Evolutionary conservation across 2,113 vertebrate genomes (phyloP).

Genomic region (Triplophysa rosa): DNA sequence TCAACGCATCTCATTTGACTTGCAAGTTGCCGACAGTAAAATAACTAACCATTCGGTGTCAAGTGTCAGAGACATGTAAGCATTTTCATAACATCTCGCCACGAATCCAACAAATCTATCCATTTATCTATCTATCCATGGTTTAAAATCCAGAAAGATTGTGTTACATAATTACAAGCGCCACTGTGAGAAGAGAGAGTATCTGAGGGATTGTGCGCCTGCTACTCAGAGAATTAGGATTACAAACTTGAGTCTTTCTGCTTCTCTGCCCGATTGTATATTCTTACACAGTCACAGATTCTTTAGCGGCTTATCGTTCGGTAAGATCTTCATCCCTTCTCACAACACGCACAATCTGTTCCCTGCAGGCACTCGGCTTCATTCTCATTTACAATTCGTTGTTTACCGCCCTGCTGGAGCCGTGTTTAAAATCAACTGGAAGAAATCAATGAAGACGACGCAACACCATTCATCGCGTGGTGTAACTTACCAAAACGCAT

Average conservation of each 20-base stretch:
- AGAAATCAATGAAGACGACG: conserved; percentile 15
- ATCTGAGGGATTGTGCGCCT: conserved; percentile 9
- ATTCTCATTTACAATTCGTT: conserved; percentile 36
- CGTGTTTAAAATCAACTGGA: conserved; percentile 4
- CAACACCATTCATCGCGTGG: not conserved
- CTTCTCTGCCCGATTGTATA: not conserved
- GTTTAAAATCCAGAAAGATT: not conserved
- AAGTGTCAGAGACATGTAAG: not conserved
- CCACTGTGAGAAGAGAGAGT: conserved; percentile 6
- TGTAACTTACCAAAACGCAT: not conserved
- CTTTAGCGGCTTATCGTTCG: conserved; percentile 7
- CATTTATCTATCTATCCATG: not conserved
- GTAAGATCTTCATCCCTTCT: conserved; percentile 42
- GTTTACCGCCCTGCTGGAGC: conserved; percentile 19
- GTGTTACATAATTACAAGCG: conserved; percentile 22
- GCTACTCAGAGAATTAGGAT: conserved; percentile 33
- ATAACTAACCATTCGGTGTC: conserved; percentile 9
- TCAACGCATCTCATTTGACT: conserved; percentile 7
- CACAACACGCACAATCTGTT: conserved; percentile 38
- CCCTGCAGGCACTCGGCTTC: conserved; percentile 19
- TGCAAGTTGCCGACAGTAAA: not conserved
- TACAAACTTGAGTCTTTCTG: conserved; percentile 19
- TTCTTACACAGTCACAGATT: conserved; percentile 15
- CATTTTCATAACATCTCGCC: not conserved
- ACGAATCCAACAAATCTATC: not conserved